Evolutionary conservation across 2,113 vertebrate species (phyloP).

Genomic region (Felis chaus): DNA sequence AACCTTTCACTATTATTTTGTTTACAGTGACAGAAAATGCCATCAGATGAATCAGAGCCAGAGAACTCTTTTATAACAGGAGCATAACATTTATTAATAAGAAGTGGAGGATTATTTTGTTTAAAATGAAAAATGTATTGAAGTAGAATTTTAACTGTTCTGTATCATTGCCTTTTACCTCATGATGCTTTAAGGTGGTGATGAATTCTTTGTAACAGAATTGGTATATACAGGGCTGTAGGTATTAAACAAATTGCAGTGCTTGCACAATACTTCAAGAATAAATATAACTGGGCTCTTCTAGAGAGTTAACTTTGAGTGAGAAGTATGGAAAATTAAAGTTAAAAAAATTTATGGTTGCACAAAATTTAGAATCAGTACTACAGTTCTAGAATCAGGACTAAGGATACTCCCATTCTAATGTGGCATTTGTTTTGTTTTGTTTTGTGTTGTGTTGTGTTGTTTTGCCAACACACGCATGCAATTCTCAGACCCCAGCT

Average conservation of each 20-base stretch:
- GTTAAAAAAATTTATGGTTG: not conserved
- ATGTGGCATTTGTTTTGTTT: not conserved
- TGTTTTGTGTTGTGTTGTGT: too few species aligned
- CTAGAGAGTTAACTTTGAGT: not conserved
- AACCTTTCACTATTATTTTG: slow-evolving; percentile 74
- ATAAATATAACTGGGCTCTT: not conserved
- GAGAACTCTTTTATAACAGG: slow-evolving; percentile 34
- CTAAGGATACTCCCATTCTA: not conserved
- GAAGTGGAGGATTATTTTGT: slow-evolving; percentile 8
- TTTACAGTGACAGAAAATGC: slow-evolving; percentile 74
- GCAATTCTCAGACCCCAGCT: not conserved
- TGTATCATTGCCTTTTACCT: not conserved
- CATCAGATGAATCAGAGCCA: slow-evolving; percentile 45
- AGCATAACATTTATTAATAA: slow-evolving; percentile 31
- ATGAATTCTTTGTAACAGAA: slow-evolving; percentile 40
- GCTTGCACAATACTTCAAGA: not conserved
- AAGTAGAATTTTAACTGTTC: slow-evolving; percentile 24
- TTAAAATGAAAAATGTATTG: slow-evolving; percentile 15
- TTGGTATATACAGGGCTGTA: not conserved
- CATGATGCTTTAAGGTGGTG: not conserved
- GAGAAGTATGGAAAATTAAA: not conserved
- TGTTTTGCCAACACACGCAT: not conserved
- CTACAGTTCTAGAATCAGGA: not conserved
- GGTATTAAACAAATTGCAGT: not conserved
- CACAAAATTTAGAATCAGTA: not conserved